Conservation (phyloP, 2,888 invertebrate genomes). For the Meandrusa payeni region DNA sequence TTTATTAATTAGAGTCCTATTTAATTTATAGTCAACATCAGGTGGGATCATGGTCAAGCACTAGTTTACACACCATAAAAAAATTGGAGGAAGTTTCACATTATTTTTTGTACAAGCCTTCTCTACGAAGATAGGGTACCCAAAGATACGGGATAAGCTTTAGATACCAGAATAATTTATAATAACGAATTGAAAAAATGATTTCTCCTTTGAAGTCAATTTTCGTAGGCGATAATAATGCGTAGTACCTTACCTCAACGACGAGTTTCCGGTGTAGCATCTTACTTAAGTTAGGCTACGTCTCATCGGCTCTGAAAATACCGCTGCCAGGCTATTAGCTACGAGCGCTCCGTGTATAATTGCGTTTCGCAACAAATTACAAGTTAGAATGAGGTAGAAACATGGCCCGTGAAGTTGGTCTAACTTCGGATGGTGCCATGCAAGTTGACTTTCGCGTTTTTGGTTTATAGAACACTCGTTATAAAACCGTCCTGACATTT, state of each 20-base stretch:
- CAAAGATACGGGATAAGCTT: too few relatives aligned
- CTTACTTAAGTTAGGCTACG: slow-evolving; percentile 28
- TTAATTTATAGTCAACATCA: too few relatives aligned
- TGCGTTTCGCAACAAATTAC: slow-evolving; percentile 71
- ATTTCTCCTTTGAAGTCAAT: neutral
- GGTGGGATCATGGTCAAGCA: too few relatives aligned
- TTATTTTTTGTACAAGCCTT: too few relatives aligned
- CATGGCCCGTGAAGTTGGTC: slow-evolving; percentile 42
- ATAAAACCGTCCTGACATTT: too few relatives aligned
- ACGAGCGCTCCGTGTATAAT: slow-evolving; percentile 56
- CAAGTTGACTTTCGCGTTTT: slow-evolving; percentile 7
- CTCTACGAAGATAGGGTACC: too few relatives aligned
- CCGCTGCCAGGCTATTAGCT: slow-evolving; percentile 48
- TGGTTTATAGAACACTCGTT: too few relatives aligned
- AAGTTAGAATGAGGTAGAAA: slow-evolving; percentile 63
- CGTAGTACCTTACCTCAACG: neutral
- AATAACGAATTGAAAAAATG: too few relatives aligned
- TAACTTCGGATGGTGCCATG: slow-evolving; percentile 29
- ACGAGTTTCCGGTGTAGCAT: neutral
- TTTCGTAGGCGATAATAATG: slow-evolving; percentile 1
- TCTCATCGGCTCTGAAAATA: slow-evolving; percentile 35
- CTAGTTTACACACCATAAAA: too few relatives aligned
- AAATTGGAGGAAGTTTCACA: too few relatives aligned
- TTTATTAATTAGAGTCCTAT: too few relatives aligned
- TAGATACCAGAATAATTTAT: too few relatives aligned